A percentile compares a stretch with the other conserved stretches of the same genome.
Conservation (phyloP, 2,113 vertebrate genomes). For the Hemiprocne comata region DNA sequence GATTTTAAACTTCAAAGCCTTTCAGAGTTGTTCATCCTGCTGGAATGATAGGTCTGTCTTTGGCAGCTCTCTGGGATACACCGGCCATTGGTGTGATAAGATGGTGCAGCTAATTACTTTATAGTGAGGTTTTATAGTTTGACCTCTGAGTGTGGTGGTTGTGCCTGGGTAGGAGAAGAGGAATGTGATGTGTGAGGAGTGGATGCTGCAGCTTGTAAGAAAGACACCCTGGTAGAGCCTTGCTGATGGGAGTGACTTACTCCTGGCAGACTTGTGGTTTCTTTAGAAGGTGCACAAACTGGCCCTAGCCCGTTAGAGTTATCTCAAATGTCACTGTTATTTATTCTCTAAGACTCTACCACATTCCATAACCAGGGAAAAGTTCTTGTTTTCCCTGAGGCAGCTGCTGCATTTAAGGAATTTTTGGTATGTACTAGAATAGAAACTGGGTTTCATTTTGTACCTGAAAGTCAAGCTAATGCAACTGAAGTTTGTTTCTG, state of each 20-base stretch:
- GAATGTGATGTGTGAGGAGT: not conserved
- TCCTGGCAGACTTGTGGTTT: not conserved
- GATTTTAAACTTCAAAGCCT: not conserved
- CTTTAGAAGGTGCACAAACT: not conserved
- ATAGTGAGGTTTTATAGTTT: not conserved
- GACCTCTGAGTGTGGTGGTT: not conserved
- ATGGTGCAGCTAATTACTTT: not conserved
- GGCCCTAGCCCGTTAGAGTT: not conserved
- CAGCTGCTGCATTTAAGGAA: not conserved
- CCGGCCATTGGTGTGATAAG: fast-evolving
- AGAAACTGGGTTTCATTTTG: conserved; percentile 4
- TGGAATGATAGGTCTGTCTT: not conserved
- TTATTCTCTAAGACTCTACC: not conserved
- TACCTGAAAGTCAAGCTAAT: not conserved
- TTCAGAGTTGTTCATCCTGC: not conserved
- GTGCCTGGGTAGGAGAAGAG: not conserved
- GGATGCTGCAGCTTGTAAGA: not conserved
- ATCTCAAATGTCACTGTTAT: conserved; percentile 7
- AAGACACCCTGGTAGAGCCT: not conserved
- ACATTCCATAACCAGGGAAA: not conserved
- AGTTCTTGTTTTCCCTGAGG: conserved; percentile 1
- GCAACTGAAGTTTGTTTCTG: not conserved
- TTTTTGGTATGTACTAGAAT: conserved; percentile 13
- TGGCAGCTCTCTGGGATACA: not conserved
- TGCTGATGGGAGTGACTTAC: not conserved